Base-by-base conservation (phyloP, 2,888 invertebrate species). In the Malachius bipustulatus region DNA sequence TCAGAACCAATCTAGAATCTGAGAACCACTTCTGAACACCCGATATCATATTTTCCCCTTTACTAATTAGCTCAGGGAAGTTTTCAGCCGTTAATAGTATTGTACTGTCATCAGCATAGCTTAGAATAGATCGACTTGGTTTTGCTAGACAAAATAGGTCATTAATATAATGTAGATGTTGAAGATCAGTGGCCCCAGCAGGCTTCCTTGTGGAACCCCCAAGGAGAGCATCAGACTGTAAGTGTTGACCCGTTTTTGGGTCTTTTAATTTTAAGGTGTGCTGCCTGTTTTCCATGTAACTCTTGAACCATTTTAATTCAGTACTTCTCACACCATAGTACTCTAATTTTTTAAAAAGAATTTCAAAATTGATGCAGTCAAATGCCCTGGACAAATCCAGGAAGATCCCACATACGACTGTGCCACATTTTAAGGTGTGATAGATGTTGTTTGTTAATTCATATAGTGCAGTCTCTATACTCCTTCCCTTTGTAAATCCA, bases 371-470 rank as follows among this genome's bases (percentile, higher is more conserved):
- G n/a, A 31, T 10, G 8, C 12, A n/a, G 15, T 31, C 31, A 14
- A 31, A 31, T 9, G 31, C 31, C 14, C 16, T 31, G 15, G 31
- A 31, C 16, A 31, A 14, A 14, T 31, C 31, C 9, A 31, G 11
- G 14, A 31, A 31, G 8, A 31, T 11, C 9, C 31, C 31, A 3
- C 11, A 8, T 6, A 16, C 31, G n/a, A 16, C 15, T 15, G 11
- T 11, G n/a, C 2, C 8, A 31, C 16, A n/a, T 31, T 31, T 16
- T 16, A 31, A 16, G 6, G 16, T 14, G 8, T 9, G 8, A 8
- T n/a, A 15, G 8, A 31, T 14, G 15, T 31, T 16, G 13, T 16
- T 31, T 6, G 14, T 8, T 9, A 31, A 31, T n/a, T 31, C 15
- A 31, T n/a, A 31, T 9, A 31, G 11, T 8, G 31, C 31, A 9